These are phyloP conservation scores for Cassiopea andromeda DNA, from an alignment of 30 jellyfish, hydroid and myxozoan genomes.

Conservation along the genomic window DNA sequence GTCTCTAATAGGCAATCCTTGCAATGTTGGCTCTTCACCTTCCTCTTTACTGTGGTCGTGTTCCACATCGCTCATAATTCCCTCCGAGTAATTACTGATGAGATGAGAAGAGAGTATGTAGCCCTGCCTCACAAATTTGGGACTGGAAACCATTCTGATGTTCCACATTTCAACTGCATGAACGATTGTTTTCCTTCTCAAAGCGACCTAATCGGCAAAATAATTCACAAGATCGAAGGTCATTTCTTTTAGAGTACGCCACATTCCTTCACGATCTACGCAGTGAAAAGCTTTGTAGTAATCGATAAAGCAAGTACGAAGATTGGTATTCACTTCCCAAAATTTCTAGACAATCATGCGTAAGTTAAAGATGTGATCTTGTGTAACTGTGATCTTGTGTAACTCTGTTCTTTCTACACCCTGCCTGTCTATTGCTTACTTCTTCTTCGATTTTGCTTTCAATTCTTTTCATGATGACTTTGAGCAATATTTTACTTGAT, in stretches of 20 bases:
- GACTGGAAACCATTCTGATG: background rate
- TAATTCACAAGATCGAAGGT: background rate
- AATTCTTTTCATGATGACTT: slow-evolving; percentile 13
- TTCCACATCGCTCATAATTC: background rate
- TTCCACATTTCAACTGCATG: background rate
- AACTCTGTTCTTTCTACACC: background rate
- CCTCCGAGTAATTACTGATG: background rate
- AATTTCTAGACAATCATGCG: background rate
- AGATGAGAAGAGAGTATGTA: background rate
- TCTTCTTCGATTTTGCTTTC: background rate
- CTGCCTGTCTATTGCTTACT: slow-evolving; percentile 27
- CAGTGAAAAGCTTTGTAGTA: background rate
- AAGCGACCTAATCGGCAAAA: background rate
- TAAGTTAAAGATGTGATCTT: slow-evolving; percentile 16
- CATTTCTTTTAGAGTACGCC: background rate
- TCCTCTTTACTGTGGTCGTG: background rate
- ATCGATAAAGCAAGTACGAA: background rate
- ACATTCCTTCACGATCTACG: background rate
- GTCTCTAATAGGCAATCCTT: background rate
- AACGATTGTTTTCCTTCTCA: background rate
- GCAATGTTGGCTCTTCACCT: background rate
- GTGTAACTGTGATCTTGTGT: background rate
- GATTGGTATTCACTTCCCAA: background rate
- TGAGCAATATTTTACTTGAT: slow-evolving; percentile 24
- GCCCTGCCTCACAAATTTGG: background rate